These are phyloP conservation scores for Archocentrus centrarchus DNA, from an alignment of 2,113 vertebrate genomes.

Conservation along the genomic window DNA sequence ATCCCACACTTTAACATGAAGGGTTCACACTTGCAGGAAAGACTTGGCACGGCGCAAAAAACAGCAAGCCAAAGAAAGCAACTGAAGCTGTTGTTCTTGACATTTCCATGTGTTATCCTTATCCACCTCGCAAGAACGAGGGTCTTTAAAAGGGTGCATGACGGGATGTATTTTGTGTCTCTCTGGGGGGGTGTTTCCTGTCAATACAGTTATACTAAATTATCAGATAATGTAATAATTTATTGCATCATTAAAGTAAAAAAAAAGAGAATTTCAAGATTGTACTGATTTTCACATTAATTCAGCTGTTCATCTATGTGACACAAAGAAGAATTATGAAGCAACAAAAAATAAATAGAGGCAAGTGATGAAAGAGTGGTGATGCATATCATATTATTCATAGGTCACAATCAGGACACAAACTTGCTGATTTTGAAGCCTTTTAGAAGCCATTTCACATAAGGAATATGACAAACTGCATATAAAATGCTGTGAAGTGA, in stretches of 20 bases:
- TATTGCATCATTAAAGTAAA: not conserved
- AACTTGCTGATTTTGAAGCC: not conserved
- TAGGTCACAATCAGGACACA: constrained; percentile 27
- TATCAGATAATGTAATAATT: constrained; percentile 5
- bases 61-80: constrained; percentile 75
- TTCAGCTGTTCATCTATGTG: not conserved
- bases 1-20: constrained; percentile 53
- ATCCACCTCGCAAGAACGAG: constrained; percentile 23
- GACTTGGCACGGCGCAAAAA: constrained; percentile 9
- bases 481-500: not conserved
- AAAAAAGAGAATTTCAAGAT: not conserved
- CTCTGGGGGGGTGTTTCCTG: not conserved
- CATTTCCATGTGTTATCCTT: constrained; percentile 61
- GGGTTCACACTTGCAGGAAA: constrained; percentile 46
- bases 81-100: constrained; percentile 53
- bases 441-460: not conserved
- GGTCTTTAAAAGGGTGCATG: not conserved
- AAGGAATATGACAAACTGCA: not conserved
- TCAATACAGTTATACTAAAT: constrained; percentile 10
- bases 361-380: not conserved
- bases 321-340: constrained; percentile 14
- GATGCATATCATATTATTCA: constrained; percentile 6
- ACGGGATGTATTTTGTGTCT: constrained; percentile 16
- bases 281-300: constrained; percentile 9
- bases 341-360: not conserved